Evolutionary conservation across 2,113 vertebrate genomes (phyloP).

Genomic region (Platichthys stellatus): DNA sequence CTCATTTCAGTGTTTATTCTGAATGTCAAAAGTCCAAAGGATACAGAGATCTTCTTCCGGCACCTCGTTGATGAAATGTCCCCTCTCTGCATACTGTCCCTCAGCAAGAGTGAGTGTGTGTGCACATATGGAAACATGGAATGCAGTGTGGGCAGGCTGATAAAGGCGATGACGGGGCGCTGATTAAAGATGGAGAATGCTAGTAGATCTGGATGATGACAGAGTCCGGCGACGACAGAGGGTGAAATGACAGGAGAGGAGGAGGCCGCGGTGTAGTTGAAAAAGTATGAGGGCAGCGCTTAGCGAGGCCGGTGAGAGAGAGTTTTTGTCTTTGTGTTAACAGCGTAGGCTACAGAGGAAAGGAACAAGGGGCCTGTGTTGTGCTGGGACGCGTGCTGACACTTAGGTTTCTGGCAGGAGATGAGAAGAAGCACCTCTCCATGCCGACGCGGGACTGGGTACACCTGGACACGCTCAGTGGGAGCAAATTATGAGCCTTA

Average conservation of each 20-base stretch:
- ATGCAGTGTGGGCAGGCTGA: slow-evolving; percentile 66
- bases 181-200: slow-evolving; percentile 75
- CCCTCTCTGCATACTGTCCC: slow-evolving; percentile 44
- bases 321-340: slow-evolving; percentile 48
- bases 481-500: slow-evolving; percentile 54
- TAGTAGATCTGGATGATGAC: slow-evolving; percentile 71
- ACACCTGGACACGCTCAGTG: slow-evolving; percentile 67
- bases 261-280: slow-evolving; percentile 43
- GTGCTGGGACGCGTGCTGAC: slow-evolving; percentile 64
- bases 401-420: slow-evolving; percentile 71
- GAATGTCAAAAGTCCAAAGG: slow-evolving; percentile 28
- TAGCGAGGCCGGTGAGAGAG: slow-evolving; percentile 30
- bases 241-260: slow-evolving; percentile 32
- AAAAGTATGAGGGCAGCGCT: slow-evolving; percentile 39
- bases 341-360: slow-evolving; percentile 22
- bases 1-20: background rate
- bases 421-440: slow-evolving; percentile 64
- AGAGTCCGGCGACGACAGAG: slow-evolving; percentile 73
- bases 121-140: slow-evolving; percentile 43
- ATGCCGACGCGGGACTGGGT: slow-evolving; percentile 31
- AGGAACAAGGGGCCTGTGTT: slow-evolving; percentile 73
- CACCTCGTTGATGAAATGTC: slow-evolving; percentile 37
- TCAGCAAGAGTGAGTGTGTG: slow-evolving; percentile 8
- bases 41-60: slow-evolving; percentile 19
- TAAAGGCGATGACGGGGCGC: slow-evolving; percentile 69